phyloP scores from a whole-genome alignment of 2,113 vertebrate species.

The Platichthys stellatus region DNA sequence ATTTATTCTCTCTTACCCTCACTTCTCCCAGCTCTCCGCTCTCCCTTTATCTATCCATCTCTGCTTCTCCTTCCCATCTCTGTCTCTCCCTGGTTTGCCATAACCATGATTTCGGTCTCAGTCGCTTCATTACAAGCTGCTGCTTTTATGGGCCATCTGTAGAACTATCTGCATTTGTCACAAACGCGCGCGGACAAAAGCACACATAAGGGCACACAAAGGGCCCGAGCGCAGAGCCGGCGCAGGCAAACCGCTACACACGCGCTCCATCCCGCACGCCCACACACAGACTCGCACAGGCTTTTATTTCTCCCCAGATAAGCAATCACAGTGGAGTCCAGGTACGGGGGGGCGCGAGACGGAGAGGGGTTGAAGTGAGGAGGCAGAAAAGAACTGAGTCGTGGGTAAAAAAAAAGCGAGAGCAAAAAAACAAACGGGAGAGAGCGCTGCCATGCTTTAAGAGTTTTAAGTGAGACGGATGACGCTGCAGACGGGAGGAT shows the following conservation, averaged over 20 bases:
- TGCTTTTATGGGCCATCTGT: conserved; percentile 81
- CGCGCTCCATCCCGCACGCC: conserved; percentile 15
- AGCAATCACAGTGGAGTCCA: conserved; percentile 64
- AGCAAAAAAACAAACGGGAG: conserved; percentile 8
- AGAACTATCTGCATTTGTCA: conserved; percentile 72
- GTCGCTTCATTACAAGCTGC: conserved; percentile 80
- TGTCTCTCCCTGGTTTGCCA: conserved; percentile 70
- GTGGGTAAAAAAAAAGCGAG: conserved; percentile 17
- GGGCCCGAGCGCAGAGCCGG: conserved; percentile 20
- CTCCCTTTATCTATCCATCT: conserved; percentile 42
- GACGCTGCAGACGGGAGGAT: conserved; percentile 45
- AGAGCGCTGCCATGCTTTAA: conserved; percentile 47
- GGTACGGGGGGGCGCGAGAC: conserved; percentile 32
- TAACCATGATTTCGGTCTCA: conserved; percentile 80
- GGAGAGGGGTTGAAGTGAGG: conserved; percentile 3
- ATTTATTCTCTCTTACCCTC: conserved; percentile 63
- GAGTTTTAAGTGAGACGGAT: conserved; percentile 71
- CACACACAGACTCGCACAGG: conserved; percentile 24
- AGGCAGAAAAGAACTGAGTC: conserved; percentile 12
- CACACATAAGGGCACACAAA: conserved; percentile 5
- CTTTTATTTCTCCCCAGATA: conserved; percentile 73
- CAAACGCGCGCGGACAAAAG: conserved; percentile 10
- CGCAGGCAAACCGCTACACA: neutral
- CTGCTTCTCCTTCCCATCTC: conserved; percentile 29
- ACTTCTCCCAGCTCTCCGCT: conserved; percentile 33